A percentile compares a stretch with the other conserved stretches of the same genome.
These are phyloP conservation scores for Corythornis vintsioides DNA, from an alignment of 2,113 vertebrate genomes.

Conservation along the genomic window DNA sequence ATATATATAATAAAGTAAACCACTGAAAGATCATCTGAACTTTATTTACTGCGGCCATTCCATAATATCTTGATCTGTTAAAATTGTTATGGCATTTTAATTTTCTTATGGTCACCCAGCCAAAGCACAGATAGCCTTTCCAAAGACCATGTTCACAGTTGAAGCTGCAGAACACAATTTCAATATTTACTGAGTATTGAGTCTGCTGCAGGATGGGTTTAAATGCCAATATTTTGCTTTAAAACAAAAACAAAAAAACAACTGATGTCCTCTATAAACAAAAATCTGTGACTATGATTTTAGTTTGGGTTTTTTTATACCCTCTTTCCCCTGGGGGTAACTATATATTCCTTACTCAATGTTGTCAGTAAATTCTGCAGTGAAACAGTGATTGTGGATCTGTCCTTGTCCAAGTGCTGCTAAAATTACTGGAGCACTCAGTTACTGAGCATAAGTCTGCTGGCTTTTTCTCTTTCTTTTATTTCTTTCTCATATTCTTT, in stretches of 20 bases:
- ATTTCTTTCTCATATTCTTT: too few species aligned
- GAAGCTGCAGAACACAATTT: neutral
- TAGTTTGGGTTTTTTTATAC: neutral
- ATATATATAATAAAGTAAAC: neutral
- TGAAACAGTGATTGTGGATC: neutral
- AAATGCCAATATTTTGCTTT: neutral
- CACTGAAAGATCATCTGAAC: neutral
- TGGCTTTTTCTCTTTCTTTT: too few species aligned
- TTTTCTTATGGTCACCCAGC: neutral
- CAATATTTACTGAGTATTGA: neutral
- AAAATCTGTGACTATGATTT: neutral
- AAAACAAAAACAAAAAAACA: neutral
- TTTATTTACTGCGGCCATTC: slow-evolving; percentile 15
- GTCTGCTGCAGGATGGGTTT: neutral
- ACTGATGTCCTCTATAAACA: neutral
- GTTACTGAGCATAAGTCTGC: neutral
- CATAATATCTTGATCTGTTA: neutral
- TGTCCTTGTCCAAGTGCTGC: neutral
- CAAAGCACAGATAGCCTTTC: neutral
- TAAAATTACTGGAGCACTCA: neutral
- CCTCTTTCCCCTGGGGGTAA: neutral
- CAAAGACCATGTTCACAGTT: neutral
- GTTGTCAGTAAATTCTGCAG: neutral
- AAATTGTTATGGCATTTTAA: neutral
- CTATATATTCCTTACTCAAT: neutral